phyloP scores from a whole-genome alignment of 2,113 vertebrate genomes.

The Podilymbus podiceps region DNA sequence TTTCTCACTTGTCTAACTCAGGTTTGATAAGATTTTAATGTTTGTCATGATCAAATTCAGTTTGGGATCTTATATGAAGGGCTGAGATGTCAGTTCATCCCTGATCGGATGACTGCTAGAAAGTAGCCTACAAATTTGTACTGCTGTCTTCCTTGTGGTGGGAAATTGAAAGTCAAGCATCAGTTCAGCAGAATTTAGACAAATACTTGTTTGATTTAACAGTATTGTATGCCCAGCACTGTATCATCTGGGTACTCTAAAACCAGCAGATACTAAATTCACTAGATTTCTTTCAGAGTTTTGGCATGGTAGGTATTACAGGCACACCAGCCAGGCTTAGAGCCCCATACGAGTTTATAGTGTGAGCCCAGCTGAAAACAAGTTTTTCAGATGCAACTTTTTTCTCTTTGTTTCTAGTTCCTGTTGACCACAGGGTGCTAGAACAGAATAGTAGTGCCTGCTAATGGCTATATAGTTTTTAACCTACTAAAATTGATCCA shows the following conservation, averaged over 20 bases:
- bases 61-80: not conserved
- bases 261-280: not conserved
- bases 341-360: not conserved
- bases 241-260: not conserved
- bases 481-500: not conserved
- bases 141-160: not conserved
- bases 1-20: not conserved
- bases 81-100: not conserved
- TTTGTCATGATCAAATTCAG: not conserved
- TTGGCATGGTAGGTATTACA: not conserved
- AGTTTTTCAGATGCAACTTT: not conserved
- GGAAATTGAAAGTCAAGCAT: not conserved
- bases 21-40: not conserved
- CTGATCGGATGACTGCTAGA: not conserved
- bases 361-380: rapidly evolving
- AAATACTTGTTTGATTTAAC: not conserved
- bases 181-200: not conserved
- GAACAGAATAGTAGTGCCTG: not conserved
- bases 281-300: not conserved
- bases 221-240: not conserved
- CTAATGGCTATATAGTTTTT: not conserved
- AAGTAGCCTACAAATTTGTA: not conserved
- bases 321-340: not conserved
- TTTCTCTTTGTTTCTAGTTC: not conserved
- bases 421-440: not conserved